Evolutionary conservation across 1,140 invertebrate genomes (phyloP).

Genomic region (Drosophila yakuba): DNA sequence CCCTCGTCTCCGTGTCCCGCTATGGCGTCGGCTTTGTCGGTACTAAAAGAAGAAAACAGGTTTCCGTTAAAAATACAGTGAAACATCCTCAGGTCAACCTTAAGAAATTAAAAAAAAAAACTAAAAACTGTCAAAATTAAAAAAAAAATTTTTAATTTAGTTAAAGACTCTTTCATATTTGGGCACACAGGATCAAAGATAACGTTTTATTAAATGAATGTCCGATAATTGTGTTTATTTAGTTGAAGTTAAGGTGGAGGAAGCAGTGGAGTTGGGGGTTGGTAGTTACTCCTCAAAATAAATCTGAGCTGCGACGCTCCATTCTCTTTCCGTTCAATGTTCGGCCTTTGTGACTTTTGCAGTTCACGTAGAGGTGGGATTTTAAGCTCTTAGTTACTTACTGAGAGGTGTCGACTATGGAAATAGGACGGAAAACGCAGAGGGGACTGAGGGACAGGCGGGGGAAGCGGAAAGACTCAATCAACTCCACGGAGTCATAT

Average conservation of each 20-base stretch:
- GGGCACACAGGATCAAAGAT: too few relatives aligned
- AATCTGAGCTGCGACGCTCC: conserved; percentile 33
- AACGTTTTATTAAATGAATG: too few relatives aligned
- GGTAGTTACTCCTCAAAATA: conserved; percentile 30
- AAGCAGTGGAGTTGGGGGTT: conserved; percentile 4
- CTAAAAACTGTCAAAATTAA: too few relatives aligned
- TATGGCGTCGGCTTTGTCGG: conserved; percentile 53
- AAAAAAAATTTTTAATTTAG: too few relatives aligned
- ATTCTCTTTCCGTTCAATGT: conserved; percentile 44
- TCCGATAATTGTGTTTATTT: too few relatives aligned
- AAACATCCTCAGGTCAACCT: not conserved
- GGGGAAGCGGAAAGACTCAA: conserved; percentile 1
- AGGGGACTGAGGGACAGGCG: not conserved
- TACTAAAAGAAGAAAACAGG: conserved; percentile 59
- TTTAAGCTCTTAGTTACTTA: conserved; percentile 34
- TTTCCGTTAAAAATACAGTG: conserved; percentile 62
- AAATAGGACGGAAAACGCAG: not conserved
- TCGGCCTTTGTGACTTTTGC: conserved; percentile 3
- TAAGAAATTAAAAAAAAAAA: too few relatives aligned
- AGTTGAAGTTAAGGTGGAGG: not conserved
- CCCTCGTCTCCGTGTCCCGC: conserved; percentile 57
- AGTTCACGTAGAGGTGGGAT: conserved; percentile 15
- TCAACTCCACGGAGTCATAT: conserved; percentile 12
- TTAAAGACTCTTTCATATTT: too few relatives aligned
- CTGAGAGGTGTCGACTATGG: conserved; percentile 30